Conservation (phyloP, 2,797 vertebrate genomes). For the Neopelma chrysocephalum region DNA sequence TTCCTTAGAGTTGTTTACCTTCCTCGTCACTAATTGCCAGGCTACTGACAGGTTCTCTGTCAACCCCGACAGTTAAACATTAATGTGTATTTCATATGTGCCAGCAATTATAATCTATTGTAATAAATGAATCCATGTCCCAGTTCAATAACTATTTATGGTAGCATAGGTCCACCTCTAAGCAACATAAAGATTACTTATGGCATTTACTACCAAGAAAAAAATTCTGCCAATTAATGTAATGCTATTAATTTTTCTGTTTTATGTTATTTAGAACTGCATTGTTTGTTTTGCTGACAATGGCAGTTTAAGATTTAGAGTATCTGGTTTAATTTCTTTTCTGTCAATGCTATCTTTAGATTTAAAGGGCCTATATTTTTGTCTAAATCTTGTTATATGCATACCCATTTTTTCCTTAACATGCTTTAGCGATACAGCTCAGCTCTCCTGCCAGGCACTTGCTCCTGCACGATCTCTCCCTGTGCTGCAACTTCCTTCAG, state of each 20-base stretch:
- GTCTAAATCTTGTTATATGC: neutral
- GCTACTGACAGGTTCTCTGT: too few relatives aligned
- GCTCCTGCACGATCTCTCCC: neutral
- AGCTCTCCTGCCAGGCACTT: neutral
- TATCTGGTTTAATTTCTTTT: conserved; percentile 34
- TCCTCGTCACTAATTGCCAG: too few relatives aligned
- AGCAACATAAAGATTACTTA: conserved; percentile 53
- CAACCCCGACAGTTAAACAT: too few relatives aligned
- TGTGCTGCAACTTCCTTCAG: neutral
- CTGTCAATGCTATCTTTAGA: conserved; percentile 7
- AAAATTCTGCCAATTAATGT: neutral
- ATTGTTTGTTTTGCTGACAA: conserved; percentile 47
- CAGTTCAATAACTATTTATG: conserved; percentile 57
- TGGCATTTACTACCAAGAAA: conserved; percentile 41
- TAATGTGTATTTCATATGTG: neutral
- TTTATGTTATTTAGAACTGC: conserved; percentile 6
- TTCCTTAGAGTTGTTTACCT: too few relatives aligned
- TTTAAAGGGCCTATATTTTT: conserved; percentile 9
- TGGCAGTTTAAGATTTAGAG: conserved; percentile 37
- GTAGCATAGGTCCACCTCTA: conserved; percentile 1
- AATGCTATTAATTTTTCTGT: conserved; percentile 54
- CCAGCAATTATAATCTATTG: conserved; percentile 20
- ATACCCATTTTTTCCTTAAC: neutral
- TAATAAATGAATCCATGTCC: conserved; percentile 25
- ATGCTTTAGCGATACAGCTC: neutral